A percentile compares a stretch with the other conserved stretches of the same genome.
Evolutionary conservation across 2,797 vertebrate genomes (phyloP).

Genomic region (Typhlichthys subterraneus): DNA sequence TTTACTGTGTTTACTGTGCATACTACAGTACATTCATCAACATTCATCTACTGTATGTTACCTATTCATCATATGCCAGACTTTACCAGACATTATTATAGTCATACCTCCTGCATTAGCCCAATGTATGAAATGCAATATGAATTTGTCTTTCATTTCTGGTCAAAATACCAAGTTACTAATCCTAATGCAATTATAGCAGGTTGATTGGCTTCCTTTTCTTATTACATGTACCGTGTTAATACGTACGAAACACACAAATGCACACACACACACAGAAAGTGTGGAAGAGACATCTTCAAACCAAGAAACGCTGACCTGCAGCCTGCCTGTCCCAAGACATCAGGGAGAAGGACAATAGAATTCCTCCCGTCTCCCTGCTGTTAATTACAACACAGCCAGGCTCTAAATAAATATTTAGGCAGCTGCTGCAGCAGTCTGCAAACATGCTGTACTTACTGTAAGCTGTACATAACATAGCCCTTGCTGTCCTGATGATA

Average conservation of each 20-base stretch:
- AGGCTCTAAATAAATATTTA: constrained; percentile 74
- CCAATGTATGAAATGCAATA: constrained; percentile 2
- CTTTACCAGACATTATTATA: constrained; percentile 32
- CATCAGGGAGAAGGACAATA: constrained; percentile 69
- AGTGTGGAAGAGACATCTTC: constrained; percentile 57
- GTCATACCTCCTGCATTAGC: constrained; percentile 23
- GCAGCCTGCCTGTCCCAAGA: constrained; percentile 55
- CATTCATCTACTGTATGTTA: background rate
- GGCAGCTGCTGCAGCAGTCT: constrained; percentile 52
- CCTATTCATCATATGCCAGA: constrained; percentile 29
- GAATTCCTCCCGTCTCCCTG: constrained; percentile 65
- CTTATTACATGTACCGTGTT: constrained; percentile 41
- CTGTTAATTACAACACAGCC: constrained; percentile 75
- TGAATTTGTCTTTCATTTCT: constrained; percentile 49
- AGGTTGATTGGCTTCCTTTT: constrained; percentile 39
- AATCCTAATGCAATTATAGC: constrained; percentile 39
- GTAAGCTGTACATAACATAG: constrained; percentile 42
- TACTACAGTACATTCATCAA: constrained; percentile 1
- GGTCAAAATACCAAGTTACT: constrained; percentile 37
- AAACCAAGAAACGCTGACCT: constrained; percentile 65
- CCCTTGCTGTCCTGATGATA: constrained; percentile 41
- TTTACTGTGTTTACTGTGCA: constrained; percentile 28
- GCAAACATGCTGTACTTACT: constrained; percentile 27
- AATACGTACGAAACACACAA: background rate
- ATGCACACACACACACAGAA: constrained; percentile 8